These are phyloP conservation scores for Xenotilapia flavipinnis DNA, from an alignment of 2,113 vertebrate species.

Conservation along the genomic window DNA sequence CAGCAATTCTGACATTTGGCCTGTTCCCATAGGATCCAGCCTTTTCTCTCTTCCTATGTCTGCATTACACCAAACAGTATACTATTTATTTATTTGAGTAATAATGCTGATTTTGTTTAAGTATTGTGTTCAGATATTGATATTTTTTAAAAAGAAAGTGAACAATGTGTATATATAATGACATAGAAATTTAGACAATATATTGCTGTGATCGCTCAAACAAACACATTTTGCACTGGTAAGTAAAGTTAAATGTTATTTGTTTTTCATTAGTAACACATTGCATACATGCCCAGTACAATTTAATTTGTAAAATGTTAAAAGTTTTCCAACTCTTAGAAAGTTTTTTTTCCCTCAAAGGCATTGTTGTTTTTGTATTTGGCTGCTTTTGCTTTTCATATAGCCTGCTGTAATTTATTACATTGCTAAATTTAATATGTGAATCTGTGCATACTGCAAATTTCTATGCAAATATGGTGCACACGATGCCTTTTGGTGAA, in stretches of 20 bases:
- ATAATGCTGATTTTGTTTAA: neutral
- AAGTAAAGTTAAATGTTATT: conserved; percentile 20
- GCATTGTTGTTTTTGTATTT: neutral
- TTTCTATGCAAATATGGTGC: neutral
- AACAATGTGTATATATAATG: neutral
- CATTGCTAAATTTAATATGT: neutral
- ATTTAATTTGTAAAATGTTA: neutral
- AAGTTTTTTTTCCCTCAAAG: neutral
- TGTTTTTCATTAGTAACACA: conserved; percentile 6
- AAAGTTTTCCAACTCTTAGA: neutral
- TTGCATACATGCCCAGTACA: neutral
- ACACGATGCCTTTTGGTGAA: neutral
- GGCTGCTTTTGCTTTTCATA: neutral
- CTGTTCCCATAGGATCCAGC: neutral
- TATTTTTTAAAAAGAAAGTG: neutral
- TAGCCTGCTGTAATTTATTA: neutral
- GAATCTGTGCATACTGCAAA: neutral
- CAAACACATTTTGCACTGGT: conserved; percentile 1
- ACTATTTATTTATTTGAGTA: neutral
- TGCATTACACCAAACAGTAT: neutral
- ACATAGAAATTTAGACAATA: neutral
- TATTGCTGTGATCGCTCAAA: conserved; percentile 14
- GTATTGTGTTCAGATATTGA: neutral
- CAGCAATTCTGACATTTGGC: neutral
- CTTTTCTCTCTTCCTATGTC: neutral